A percentile compares a stretch with the other conserved stretches of the same genome.
These are phyloP conservation scores for Rhinichthys osculus DNA, from an alignment of 2,797 vertebrate species.

Conservation along the genomic window DNA sequence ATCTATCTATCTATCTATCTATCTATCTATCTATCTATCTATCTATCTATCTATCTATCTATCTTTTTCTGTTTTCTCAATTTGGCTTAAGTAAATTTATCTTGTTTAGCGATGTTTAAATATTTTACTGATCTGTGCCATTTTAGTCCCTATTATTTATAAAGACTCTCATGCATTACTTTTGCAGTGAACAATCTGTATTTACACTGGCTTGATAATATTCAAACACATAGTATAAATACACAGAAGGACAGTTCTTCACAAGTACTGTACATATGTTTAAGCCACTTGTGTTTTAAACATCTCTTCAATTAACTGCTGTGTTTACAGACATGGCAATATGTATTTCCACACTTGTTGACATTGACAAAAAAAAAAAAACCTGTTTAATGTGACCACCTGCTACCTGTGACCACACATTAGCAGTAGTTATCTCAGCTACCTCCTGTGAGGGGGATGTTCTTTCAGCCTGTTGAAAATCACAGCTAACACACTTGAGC, in stretches of 20 bases:
- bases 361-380: conserved; percentile 36
- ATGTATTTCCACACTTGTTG: conserved; percentile 41
- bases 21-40: no score
- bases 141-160: neutral
- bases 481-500: conserved; percentile 8
- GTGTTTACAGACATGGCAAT: conserved; percentile 23
- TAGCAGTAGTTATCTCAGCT: conserved; percentile 18
- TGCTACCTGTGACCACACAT: conserved; percentile 45
- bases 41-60: no score
- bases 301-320: conserved; percentile 37
- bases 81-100: neutral
- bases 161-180: neutral
- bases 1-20: no score
- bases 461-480: neutral
- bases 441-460: conserved; percentile 17
- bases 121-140: neutral
- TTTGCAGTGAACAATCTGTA: neutral
- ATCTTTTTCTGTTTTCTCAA: neutral
- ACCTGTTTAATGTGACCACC: conserved; percentile 43
- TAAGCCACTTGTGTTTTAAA: conserved; percentile 29
- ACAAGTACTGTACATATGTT: conserved; percentile 19
- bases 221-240: conserved; percentile 6
- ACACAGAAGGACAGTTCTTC: conserved; percentile 4
- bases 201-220: conserved; percentile 17
- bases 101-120: neutral